Evolutionary conservation across 2,113 vertebrate species (phyloP).

Genomic region (Gracilinanus agilis): DNA sequence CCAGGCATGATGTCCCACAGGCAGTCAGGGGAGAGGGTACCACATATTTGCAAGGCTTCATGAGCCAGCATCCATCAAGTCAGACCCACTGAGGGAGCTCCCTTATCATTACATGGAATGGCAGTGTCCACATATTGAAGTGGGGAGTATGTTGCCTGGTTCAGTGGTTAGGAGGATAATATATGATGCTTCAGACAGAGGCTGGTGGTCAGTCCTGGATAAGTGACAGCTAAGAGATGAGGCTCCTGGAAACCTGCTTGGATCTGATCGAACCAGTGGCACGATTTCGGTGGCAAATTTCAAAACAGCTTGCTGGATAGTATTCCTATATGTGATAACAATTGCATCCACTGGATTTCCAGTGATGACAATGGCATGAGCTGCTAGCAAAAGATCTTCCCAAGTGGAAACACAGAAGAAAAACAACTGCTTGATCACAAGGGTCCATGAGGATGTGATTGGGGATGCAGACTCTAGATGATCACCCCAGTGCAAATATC

Average conservation of each 20-base stretch:
- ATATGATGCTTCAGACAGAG: too few species aligned
- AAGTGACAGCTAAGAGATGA: slow-evolving; percentile 89
- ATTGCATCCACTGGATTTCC: slow-evolving; percentile 93
- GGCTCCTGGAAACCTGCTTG: slow-evolving; percentile 93
- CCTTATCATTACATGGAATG: slow-evolving; percentile 93
- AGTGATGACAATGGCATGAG: slow-evolving; percentile 91
- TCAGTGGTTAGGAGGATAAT: slow-evolving; percentile 94
- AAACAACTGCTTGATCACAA: too few species aligned
- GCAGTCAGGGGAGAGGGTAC: slow-evolving; percentile 93
- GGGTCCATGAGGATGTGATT: too few species aligned
- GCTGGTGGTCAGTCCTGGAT: slow-evolving; percentile 87
- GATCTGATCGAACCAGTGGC: slow-evolving; percentile 88
- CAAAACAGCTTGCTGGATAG: slow-evolving; percentile 90
- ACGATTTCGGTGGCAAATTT: slow-evolving; percentile 92
- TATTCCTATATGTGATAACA: slow-evolving; percentile 93
- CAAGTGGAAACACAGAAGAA: too few species aligned
- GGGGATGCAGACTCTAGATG: too few species aligned
- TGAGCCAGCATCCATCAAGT: slow-evolving; percentile 95
- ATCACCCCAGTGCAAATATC: too few species aligned
- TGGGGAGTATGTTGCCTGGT: slow-evolving; percentile 91
- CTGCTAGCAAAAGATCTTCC: slow-evolving; percentile 89
- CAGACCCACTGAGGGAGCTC: slow-evolving; percentile 90
- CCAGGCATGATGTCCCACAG: slow-evolving; percentile 94
- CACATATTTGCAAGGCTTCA: slow-evolving; percentile 93
- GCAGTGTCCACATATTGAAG: slow-evolving; percentile 92